Evolutionary conservation across 2,888 invertebrate genomes (phyloP).

Genomic region (Nephrotoma appendiculata): DNA sequence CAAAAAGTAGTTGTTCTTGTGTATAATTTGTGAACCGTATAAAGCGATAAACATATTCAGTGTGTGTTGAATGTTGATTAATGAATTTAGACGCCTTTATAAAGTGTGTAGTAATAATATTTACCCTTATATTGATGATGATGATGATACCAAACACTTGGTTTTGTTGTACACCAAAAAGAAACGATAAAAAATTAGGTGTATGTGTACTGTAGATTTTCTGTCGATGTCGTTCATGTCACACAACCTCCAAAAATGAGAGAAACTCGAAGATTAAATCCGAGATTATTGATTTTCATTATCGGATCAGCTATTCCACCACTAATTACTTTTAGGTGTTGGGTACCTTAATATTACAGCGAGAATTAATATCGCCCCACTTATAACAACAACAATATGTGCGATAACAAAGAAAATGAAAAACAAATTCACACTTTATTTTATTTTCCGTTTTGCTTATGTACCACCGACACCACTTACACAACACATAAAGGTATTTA

Average conservation of each 20-base stretch:
- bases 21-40: neutral
- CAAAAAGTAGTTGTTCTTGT: neutral
- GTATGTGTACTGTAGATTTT: neutral
- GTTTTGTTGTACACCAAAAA: neutral
- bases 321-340: neutral
- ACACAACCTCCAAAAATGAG: neutral
- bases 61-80: neutral
- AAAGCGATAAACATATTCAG: neutral
- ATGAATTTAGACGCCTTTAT: neutral
- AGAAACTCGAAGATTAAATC: neutral
- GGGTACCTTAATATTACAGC: neutral
- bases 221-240: neutral
- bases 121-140: neutral
- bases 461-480: neutral
- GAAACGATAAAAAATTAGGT: neutral
- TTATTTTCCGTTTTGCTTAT: neutral
- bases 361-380: neutral
- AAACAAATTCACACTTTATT: neutral
- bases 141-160: neutral
- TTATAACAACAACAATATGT: neutral
- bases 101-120: neutral
- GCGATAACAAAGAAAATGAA: neutral
- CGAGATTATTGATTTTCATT: neutral
- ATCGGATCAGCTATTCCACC: neutral
- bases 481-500: neutral